Evolutionary conservation across 92 coral and sea anemone species (phyloP).

Genomic region (Parazoanthus swiftii): DNA sequence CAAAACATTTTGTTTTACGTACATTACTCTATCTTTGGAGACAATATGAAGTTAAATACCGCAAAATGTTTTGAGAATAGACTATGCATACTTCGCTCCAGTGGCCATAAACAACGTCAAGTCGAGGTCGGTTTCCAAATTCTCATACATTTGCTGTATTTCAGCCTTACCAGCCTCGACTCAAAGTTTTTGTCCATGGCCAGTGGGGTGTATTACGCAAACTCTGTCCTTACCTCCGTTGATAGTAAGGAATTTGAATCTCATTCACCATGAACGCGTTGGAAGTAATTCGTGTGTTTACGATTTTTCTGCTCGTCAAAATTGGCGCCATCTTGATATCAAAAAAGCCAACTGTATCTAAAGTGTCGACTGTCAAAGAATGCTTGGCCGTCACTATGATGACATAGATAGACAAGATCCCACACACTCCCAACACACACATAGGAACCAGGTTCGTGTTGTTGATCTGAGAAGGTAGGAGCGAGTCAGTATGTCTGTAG

Average conservation of each 20-base stretch:
- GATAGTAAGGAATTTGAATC: conserved; percentile 73
- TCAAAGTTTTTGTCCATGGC: no score
- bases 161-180: no score
- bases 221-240: conserved; percentile 60
- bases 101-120: no score
- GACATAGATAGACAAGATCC: conserved; percentile 58
- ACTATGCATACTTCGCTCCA: no score
- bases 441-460: conserved; percentile 73
- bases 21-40: no score
- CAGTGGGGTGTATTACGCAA: no score
- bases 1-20: no score
- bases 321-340: conserved; percentile 81
- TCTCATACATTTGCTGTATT: no score
- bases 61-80: no score
- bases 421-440: conserved; percentile 63
- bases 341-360: conserved; percentile 71
- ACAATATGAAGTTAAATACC: no score
- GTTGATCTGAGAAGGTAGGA: conserved; percentile 45
- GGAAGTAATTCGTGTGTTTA: conserved; percentile 78
- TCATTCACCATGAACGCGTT: conserved; percentile 73
- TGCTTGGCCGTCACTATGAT: conserved; percentile 83
- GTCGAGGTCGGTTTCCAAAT: no score
- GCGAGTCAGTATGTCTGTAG: not conserved
- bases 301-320: conserved; percentile 69
- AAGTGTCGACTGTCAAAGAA: conserved; percentile 69